Conservation (phyloP, 2,797 vertebrate genomes). For the Halcyon smyrnensis region DNA sequence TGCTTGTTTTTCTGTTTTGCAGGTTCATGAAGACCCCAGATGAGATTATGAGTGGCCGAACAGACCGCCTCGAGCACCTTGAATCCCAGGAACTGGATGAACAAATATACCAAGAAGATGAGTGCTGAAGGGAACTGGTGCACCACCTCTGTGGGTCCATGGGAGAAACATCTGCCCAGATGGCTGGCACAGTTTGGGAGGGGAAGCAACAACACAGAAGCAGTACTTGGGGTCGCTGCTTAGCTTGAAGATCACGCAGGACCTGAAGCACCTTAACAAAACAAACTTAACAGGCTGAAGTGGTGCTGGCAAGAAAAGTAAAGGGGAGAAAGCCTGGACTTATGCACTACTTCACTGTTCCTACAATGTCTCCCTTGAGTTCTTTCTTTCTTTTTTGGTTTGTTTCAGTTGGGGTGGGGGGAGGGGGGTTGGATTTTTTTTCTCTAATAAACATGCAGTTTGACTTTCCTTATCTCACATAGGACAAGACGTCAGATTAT, state of each 20-base stretch:
- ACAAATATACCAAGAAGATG: constrained; percentile 95
- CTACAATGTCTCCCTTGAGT: constrained; percentile 50
- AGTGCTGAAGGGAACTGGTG: constrained; percentile 83
- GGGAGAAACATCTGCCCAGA: background rate
- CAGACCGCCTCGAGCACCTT: constrained; percentile 93
- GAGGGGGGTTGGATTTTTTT: background rate
- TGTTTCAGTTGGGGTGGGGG: constrained; percentile 47
- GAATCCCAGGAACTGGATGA: constrained; percentile 95
- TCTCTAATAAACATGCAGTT: constrained; percentile 76
- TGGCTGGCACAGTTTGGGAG: background rate
- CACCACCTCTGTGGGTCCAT: background rate
- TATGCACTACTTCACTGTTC: constrained; percentile 51
- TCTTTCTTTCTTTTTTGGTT: constrained; percentile 58
- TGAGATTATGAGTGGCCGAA: constrained; percentile 97
- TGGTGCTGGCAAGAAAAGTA: constrained; percentile 66
- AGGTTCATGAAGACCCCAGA: constrained; percentile 99
- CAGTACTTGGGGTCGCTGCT: constrained; percentile 36
- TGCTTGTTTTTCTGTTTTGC: background rate
- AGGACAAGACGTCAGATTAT: constrained; percentile 72
- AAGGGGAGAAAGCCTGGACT: constrained; percentile 60
- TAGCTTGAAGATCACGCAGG: constrained; percentile 58
- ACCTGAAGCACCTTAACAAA: constrained; percentile 77
- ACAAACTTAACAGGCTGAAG: constrained; percentile 67
- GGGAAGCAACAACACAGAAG: constrained; percentile 33
- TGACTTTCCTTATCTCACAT: constrained; percentile 76